phyloP scores from a whole-genome alignment of 2,888 invertebrate genomes.

The Formica aserva region DNA sequence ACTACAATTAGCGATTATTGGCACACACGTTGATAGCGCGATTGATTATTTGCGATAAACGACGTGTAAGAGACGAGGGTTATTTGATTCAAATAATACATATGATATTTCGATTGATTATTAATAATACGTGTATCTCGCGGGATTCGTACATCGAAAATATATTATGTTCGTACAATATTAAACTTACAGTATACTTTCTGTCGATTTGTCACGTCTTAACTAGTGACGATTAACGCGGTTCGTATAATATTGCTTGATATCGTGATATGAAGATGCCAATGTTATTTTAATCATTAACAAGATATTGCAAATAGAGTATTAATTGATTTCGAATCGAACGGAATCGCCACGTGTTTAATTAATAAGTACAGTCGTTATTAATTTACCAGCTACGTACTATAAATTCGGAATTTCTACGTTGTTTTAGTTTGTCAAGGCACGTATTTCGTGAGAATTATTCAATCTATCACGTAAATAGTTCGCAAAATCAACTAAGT shows the following conservation, averaged over 20 bases:
- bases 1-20: not conserved
- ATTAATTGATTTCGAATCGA: not conserved
- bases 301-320: not conserved
- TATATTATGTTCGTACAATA: not conserved
- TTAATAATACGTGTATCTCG: not conserved
- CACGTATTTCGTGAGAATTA: not conserved
- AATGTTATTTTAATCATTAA: not conserved
- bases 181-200: not conserved
- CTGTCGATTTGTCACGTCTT: not conserved
- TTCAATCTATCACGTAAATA: not conserved
- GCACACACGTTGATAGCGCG: not conserved
- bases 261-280: not conserved
- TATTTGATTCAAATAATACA: not conserved
- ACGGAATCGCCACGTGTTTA: not conserved
- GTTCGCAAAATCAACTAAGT: not conserved
- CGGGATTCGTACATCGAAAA: not conserved
- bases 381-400: not conserved
- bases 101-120: not conserved
- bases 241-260: not conserved
- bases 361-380: not conserved
- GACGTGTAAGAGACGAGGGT: not conserved
- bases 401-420: not conserved
- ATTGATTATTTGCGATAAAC: not conserved
- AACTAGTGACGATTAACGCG: not conserved
- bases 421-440: not conserved